Evolutionary conservation across 2,888 invertebrate genomes (phyloP).

Genomic region (Sepiola atlantica): DNA sequence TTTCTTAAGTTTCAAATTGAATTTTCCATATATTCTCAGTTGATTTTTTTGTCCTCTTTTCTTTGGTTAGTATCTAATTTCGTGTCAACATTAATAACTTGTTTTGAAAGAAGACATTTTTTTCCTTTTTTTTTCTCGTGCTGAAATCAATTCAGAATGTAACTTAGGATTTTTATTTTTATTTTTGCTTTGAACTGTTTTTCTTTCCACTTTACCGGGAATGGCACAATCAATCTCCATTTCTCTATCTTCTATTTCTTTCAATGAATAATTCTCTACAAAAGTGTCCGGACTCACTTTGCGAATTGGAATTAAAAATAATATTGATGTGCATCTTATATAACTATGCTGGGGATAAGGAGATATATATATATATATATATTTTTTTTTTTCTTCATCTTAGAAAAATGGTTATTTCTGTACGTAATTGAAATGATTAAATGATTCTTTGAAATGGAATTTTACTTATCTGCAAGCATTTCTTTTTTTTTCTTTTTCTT

Average conservation of each 20-base stretch:
- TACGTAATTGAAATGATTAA: too few relatives aligned
- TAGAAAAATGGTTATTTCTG: too few relatives aligned
- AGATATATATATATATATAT: too few relatives aligned
- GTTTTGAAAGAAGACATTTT: background rate
- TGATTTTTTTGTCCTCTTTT: background rate
- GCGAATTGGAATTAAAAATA: background rate
- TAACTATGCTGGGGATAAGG: background rate
- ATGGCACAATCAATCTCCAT: background rate
- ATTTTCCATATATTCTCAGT: background rate
- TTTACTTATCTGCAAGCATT: background rate
- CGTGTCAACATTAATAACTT: background rate
- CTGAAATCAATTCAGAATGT: slow-evolving; percentile 2
- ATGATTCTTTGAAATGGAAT: too few relatives aligned
- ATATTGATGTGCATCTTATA: background rate
- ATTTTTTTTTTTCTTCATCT: background rate
- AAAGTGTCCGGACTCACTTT: background rate
- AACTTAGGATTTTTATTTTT: background rate
- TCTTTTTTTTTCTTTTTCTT: background rate
- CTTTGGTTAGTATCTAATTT: background rate
- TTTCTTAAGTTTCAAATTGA: too few relatives aligned
- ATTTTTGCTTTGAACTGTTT: background rate
- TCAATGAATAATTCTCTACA: background rate
- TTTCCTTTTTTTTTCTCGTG: background rate
- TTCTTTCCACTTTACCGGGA: background rate
- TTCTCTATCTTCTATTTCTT: background rate